phyloP scores from a whole-genome alignment of 2,113 vertebrate genomes.

The Garra rufa region DNA sequence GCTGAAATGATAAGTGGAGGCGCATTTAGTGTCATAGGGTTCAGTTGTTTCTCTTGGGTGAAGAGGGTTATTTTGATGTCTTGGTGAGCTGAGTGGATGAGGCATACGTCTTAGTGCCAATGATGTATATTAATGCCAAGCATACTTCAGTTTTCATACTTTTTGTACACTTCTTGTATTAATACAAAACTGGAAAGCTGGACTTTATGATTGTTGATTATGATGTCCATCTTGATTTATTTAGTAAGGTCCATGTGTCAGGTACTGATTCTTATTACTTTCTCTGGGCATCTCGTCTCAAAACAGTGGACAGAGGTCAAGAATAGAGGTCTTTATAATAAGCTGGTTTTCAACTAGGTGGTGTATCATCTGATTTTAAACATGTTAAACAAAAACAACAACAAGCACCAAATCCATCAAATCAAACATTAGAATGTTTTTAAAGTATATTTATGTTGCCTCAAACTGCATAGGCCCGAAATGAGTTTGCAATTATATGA shows the following conservation, averaged over 20 bases:
- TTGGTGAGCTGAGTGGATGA: not conserved
- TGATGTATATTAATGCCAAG: not conserved
- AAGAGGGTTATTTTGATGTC: not conserved
- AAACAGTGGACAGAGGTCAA: not conserved
- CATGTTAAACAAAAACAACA: not conserved
- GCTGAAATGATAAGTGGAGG: not conserved
- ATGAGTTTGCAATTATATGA: not conserved
- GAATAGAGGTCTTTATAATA: not conserved
- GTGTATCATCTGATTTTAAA: not conserved
- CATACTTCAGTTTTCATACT: not conserved
- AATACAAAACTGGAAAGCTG: not conserved
- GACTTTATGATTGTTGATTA: not conserved
- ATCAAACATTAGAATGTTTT: not conserved
- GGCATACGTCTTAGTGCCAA: not conserved
- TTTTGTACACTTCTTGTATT: not conserved
- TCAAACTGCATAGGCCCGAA: not conserved
- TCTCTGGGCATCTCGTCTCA: not conserved
- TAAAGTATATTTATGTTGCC: not conserved
- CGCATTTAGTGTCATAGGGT: not conserved
- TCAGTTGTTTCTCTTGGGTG: not conserved
- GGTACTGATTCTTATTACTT: constrained; percentile 2
- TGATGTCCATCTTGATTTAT: not conserved
- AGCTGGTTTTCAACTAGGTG: not conserved
- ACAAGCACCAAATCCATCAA: not conserved
- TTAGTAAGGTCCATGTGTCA: not conserved